Evolutionary conservation across 2,797 vertebrate genomes (phyloP), one percentile per base, ranked within the genome.

Genomic region (Channallabes apus): DNA sequence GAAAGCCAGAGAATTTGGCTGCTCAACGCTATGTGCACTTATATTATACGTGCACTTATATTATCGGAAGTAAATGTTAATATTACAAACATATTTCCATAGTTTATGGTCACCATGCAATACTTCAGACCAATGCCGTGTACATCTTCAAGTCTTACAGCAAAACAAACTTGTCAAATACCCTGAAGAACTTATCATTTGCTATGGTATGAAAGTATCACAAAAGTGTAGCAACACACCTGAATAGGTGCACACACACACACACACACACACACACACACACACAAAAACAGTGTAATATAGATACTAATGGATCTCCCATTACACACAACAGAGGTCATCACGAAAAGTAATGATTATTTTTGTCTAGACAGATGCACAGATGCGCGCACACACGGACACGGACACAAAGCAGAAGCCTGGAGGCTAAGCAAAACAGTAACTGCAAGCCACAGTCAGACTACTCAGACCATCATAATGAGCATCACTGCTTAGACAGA

Each of bases 291-390:
- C 12, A 80, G 35, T 35, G 35, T 56, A 35, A 2, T 35, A 22
- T 58, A 29, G 24, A 51, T 7, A 64, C 58, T 29, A 75, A 64
- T 51, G 18, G 4, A 7, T 65, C 14, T 20, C 75, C 46, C 58
- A 65, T 83, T 32, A 29, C 15, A 62, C 12, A 38, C n/a, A 62
- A 41, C 62, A 54, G 51, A 58, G 56, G 8, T 27, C 46, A 29
- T 71, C 58, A 73, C 27, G 22, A 72, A 58, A 61, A 46, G 11
- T 18, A 82, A 61, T 61, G 68, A 41, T 80, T 75, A 27, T 29
- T 20, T 15, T 29, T 29, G 46, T 54, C 71, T 73, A 27, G 71
- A 75, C 51, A 75, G 72, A 75, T 18, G 46, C 15, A 8, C 24
- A 27, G 0, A 35, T 1, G 2, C 24, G 27, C 17, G 22, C 17